Evolutionary conservation across 2,797 vertebrate species (phyloP).

Genomic region (Pseudotriccus pelzelni): DNA sequence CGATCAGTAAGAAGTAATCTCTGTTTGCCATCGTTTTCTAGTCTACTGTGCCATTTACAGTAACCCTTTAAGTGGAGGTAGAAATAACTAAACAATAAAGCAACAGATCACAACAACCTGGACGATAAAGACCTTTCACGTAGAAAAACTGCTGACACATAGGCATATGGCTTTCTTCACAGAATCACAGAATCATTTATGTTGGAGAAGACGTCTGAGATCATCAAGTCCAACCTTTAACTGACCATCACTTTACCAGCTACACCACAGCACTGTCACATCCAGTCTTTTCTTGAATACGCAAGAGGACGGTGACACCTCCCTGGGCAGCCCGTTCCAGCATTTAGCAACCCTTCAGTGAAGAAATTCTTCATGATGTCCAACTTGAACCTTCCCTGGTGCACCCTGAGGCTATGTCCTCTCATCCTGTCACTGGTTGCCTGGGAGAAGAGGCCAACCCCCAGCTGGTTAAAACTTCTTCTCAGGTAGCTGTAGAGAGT

Average conservation of each 20-base stretch:
- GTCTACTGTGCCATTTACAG: neutral
- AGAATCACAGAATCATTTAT: neutral
- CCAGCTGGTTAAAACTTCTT: neutral
- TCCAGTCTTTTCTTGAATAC: neutral
- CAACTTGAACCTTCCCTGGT: neutral
- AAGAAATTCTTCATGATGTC: neutral
- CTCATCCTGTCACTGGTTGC: neutral
- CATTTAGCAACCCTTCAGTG: neutral
- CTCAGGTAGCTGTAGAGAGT: neutral
- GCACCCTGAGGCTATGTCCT: neutral
- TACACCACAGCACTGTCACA: neutral
- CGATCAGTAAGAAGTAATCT: accelerated
- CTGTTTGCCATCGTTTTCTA: neutral
- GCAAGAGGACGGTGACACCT: too few relatives aligned
- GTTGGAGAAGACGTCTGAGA: neutral
- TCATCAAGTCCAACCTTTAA: neutral
- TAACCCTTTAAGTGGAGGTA: neutral
- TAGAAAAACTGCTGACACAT: neutral
- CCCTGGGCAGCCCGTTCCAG: neutral
- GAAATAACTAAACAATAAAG: neutral
- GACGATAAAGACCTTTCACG: neutral
- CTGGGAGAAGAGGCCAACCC: neutral
- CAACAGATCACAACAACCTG: neutral
- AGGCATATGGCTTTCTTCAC: accelerated
- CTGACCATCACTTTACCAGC: neutral